These are phyloP conservation scores for Euschistus heros DNA, from an alignment of 1,140 invertebrate species.

Conservation along the genomic window DNA sequence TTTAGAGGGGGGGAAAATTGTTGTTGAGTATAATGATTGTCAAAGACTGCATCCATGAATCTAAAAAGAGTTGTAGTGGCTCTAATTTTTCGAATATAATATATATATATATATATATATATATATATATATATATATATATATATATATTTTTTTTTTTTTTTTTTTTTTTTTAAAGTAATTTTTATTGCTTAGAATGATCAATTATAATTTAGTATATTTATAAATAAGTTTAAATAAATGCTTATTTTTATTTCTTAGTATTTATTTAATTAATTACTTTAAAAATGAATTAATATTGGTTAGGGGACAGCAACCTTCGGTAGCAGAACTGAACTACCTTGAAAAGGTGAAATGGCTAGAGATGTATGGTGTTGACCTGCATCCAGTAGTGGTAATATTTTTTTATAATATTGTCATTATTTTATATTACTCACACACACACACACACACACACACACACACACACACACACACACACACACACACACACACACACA, in stretches of 20 bases:
- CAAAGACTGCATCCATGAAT: too few species aligned
- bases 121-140: too few species aligned
- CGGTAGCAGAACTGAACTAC: slow-evolving; percentile 60
- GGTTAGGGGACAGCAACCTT: slow-evolving; percentile 55
- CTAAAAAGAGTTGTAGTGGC: too few species aligned
- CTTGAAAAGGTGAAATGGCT: slow-evolving; percentile 72
- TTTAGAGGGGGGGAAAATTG: too few species aligned
- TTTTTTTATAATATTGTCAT: too few species aligned
- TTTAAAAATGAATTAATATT: slow-evolving; percentile 23
- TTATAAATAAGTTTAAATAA: background rate
- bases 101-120: too few species aligned
- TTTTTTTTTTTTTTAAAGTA: too few species aligned
- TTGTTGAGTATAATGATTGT: too few species aligned
- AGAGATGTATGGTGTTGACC: slow-evolving; percentile 74
- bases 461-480: background rate
- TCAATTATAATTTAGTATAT: background rate
- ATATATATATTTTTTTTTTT: too few species aligned
- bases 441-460: too few species aligned
- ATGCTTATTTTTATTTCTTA: background rate
- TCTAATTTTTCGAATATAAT: too few species aligned
- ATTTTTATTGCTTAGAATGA: background rate
- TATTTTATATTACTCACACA: too few species aligned
- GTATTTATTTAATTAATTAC: background rate
- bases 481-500: background rate
- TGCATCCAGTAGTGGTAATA: slow-evolving; percentile 61